Base-by-base conservation (phyloP, 92 coral and sea anemone genomes). In the Blastomussa wellsi region DNA sequence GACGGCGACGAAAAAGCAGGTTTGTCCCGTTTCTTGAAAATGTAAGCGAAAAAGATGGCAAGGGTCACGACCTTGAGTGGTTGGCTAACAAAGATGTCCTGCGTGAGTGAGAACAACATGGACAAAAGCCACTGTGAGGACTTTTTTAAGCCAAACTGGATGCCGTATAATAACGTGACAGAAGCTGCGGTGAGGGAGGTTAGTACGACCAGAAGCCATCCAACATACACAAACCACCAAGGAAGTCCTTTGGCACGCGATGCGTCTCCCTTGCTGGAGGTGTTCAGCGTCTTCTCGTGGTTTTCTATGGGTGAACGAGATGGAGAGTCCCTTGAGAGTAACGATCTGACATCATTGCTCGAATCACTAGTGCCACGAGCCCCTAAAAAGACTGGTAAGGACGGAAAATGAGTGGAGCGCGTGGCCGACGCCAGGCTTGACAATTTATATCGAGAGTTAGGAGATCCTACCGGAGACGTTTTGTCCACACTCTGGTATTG, bases 91-190 rank as follows among this genome's bases (percentile, higher is more conserved):
- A 97, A 94, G 41, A 97, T 90, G 83, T 97, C 99, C 82, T 94
- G 95, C 32, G 96, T 80, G 44, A 97, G 81, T 19, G 99, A 97
- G 51, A 94, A 80, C 55, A 92, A 89, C 89, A 97, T 84, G 28
- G 99, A 97, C 1, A 97, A 59, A 22, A 97, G 95, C 99, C 99
- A 97, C 74, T 93, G 90, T 59, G 90, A 90, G 16, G 99, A 94
- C n/a, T 92, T 94, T 36, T 70, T 81, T 49, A 87, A 82, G 22
- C 98, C 99, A 80, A 97, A 97, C 74, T 91, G 59, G 69, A 91
- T 88, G 4, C 98, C 99, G 84, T 97, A 97, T 80, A 94, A 15
- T 4, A 94, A 82, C 1, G 99, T 94, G 22, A 94, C 93, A 14
- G 91, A 70, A 19, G 97, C 81, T 0, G 98, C 92, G 9, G 89